Evolutionary conservation across 1,140 invertebrate species (phyloP).

Genomic region (Pseudobourletiella spinata): DNA sequence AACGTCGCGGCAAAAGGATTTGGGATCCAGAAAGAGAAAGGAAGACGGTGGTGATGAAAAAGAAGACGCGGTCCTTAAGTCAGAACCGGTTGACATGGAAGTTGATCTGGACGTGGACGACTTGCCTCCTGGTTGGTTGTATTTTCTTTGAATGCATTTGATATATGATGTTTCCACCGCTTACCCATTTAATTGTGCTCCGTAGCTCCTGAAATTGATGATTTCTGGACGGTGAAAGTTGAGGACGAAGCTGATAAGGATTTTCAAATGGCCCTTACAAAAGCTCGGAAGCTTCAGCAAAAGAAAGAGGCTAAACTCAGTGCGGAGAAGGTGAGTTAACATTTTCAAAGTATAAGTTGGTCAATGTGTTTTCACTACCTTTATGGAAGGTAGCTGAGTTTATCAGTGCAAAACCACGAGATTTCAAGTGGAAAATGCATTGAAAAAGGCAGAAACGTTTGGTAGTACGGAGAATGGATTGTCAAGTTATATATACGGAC

Average conservation of each 20-base stretch:
- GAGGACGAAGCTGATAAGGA: conserved; percentile 72
- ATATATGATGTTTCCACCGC: background rate
- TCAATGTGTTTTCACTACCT: too few species aligned
- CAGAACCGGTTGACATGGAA: conserved; percentile 45
- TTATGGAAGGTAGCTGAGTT: too few species aligned
- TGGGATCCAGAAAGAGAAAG: conserved; percentile 36
- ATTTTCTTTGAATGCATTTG: conserved; percentile 2
- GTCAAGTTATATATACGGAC: too few species aligned
- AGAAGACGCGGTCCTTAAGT: conserved; percentile 34
- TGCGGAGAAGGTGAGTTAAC: conserved; percentile 8
- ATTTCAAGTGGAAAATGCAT: too few species aligned
- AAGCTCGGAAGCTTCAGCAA: conserved; percentile 63
- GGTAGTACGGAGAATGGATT: too few species aligned
- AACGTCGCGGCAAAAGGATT: conserved; percentile 32
- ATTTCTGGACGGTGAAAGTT: conserved; percentile 46
- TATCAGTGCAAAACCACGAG: too few species aligned
- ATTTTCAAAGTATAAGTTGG: too few species aligned
- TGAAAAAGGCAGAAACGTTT: background rate
- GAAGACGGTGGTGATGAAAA: conserved; percentile 2
- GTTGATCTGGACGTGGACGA: conserved; percentile 35
- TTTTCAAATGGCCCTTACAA: conserved; percentile 61
- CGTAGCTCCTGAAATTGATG: conserved; percentile 16
- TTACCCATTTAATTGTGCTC: conserved; percentile 1
- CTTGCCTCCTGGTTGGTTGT: conserved; percentile 24
- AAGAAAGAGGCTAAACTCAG: conserved; percentile 37